Evolutionary conservation across 2,797 vertebrate species (phyloP).

Genomic region (Scarus forsteni): DNA sequence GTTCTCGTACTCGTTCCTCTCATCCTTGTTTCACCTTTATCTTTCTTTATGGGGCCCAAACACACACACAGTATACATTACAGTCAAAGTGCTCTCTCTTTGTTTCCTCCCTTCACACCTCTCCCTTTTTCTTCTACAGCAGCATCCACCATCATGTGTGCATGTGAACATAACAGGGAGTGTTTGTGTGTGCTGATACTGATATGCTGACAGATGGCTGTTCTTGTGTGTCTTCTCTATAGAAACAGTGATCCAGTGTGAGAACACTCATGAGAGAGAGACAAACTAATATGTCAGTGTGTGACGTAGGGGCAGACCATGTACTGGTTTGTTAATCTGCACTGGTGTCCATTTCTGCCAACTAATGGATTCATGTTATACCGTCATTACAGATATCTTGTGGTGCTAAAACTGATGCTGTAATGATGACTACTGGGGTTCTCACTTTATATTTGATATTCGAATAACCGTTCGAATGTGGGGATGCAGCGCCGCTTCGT

Average conservation of each 20-base stretch:
- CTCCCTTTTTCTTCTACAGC: background rate
- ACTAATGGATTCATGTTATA: background rate
- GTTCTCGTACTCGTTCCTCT: constrained; percentile 23
- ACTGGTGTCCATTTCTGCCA: background rate
- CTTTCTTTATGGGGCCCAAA: background rate
- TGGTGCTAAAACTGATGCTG: too few relatives aligned
- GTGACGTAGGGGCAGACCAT: background rate
- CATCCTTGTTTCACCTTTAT: constrained; percentile 8
- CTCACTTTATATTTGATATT: too few relatives aligned
- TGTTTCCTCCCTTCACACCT: constrained; percentile 9
- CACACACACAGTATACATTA: constrained; percentile 5
- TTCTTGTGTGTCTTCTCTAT: background rate
- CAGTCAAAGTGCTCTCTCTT: background rate
- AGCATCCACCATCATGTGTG: background rate
- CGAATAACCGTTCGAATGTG: too few relatives aligned
- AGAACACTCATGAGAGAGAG: background rate
- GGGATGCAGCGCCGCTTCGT: too few relatives aligned
- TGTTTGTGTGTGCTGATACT: background rate
- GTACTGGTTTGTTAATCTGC: too few relatives aligned
- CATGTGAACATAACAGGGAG: background rate
- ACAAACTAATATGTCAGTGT: background rate
- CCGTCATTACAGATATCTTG: too few relatives aligned
- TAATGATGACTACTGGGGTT: too few relatives aligned
- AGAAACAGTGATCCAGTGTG: background rate
- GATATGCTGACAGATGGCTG: background rate